These are phyloP conservation scores for Caenorhabditis tropicalis DNA, from an alignment of 1,140 invertebrate genomes.

Conservation along the genomic window DNA sequence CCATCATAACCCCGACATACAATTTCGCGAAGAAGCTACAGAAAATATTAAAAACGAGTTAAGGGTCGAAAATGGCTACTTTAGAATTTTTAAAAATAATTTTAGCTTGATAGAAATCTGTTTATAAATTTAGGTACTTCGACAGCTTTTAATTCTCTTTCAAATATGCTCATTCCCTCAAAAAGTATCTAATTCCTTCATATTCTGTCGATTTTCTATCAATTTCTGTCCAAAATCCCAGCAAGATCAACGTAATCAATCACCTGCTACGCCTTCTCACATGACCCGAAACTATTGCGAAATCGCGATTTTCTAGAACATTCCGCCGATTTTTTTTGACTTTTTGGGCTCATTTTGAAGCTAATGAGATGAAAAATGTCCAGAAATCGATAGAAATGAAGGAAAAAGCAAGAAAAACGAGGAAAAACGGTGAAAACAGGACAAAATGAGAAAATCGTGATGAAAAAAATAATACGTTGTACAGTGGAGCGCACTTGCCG, in stretches of 20 bases:
- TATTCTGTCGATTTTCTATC: background rate
- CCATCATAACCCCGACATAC: too few species aligned
- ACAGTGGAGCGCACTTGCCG: background rate
- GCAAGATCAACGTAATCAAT: background rate
- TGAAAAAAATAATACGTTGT: background rate
- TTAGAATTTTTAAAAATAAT: too few species aligned
- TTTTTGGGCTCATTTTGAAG: background rate
- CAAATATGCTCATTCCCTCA: too few species aligned
- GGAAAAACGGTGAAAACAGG: too few species aligned
- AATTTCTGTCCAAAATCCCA: background rate
- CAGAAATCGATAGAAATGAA: background rate
- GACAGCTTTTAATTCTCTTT: too few species aligned
- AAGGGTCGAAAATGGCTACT: too few species aligned
- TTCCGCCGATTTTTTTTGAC: background rate
- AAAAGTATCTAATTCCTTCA: too few species aligned
- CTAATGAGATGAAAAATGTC: background rate
- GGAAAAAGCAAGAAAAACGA: background rate
- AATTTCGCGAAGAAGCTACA: too few species aligned
- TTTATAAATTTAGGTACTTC: too few species aligned
- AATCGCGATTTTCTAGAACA: background rate
- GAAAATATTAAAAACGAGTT: too few species aligned
- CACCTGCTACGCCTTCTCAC: background rate
- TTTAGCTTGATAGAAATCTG: too few species aligned
- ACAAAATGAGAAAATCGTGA: background rate
- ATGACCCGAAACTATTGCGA: background rate